phyloP scores from a whole-genome alignment of 2,113 vertebrate genomes.

The Perognathus longimembris region DNA sequence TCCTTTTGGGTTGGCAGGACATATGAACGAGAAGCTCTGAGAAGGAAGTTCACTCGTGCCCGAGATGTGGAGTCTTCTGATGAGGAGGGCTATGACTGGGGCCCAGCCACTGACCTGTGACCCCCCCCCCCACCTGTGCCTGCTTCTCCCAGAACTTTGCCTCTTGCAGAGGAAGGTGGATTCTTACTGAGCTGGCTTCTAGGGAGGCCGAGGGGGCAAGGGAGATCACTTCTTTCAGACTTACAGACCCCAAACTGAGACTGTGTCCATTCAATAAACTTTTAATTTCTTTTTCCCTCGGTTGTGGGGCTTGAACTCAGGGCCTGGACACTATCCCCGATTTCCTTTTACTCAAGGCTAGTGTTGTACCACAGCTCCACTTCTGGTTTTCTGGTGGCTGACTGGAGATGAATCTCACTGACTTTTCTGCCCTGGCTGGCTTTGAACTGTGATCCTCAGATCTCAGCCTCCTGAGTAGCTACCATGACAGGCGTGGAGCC shows the following conservation, averaged over 20 bases:
- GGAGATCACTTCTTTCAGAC: background rate
- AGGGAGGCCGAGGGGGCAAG: background rate
- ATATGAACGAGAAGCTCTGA: constrained; percentile 90
- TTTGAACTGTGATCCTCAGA: too few species aligned
- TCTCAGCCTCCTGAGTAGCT: too few species aligned
- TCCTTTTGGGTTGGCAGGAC: constrained; percentile 76
- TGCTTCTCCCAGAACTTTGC: background rate
- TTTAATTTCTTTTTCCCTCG: constrained; percentile 25
- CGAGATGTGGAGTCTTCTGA: constrained; percentile 90
- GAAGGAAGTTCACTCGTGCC: constrained; percentile 91
- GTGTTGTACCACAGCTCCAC: too few species aligned
- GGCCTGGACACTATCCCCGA: too few species aligned
- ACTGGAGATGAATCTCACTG: too few species aligned
- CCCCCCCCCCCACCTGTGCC: background rate
- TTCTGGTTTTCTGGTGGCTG: too few species aligned
- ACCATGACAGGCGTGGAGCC: too few species aligned
- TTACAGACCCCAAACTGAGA: background rate
- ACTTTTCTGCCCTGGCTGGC: too few species aligned
- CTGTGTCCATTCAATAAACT: background rate
- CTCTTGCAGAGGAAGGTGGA: background rate
- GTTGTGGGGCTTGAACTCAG: too few species aligned
- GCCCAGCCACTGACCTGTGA: constrained; percentile 95
- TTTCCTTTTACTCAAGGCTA: too few species aligned
- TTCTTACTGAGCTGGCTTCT: constrained; percentile 18
- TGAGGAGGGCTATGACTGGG: constrained; percentile 91